These are phyloP conservation scores for Labeo rohita DNA, from an alignment of 2,113 vertebrate genomes.

Conservation along the genomic window DNA sequence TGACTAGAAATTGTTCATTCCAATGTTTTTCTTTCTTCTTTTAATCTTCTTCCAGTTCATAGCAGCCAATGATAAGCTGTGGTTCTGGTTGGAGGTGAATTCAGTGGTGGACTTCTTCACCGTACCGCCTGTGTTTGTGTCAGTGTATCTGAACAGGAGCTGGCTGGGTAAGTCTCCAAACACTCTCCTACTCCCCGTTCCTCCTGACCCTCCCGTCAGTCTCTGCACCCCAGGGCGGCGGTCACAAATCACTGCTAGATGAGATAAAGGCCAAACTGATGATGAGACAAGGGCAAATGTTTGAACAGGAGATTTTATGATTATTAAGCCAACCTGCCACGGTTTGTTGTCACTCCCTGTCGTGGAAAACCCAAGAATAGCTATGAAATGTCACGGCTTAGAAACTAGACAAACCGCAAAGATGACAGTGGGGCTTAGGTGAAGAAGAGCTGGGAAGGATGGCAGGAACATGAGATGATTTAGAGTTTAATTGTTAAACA, in stretches of 20 bases:
- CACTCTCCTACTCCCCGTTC: constrained; percentile 42
- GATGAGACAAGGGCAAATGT: constrained; percentile 16
- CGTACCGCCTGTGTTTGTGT: constrained; percentile 97
- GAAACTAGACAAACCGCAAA: background rate
- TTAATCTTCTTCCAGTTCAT: constrained; percentile 84
- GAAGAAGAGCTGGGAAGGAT: background rate
- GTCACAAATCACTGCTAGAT: constrained; percentile 58
- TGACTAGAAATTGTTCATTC: background rate
- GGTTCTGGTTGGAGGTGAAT: constrained; percentile 99
- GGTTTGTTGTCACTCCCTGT: constrained; percentile 32
- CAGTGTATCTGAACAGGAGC: constrained; percentile 98
- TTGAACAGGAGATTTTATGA: constrained; percentile 31
- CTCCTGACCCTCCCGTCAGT: constrained; percentile 36
- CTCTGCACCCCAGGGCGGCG: constrained; percentile 60
- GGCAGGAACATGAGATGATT: background rate
- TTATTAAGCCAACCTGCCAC: constrained; percentile 20
- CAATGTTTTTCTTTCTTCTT: background rate
- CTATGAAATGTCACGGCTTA: constrained; percentile 44
- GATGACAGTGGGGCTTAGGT: background rate
- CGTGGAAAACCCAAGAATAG: constrained; percentile 22
- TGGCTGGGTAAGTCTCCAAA: constrained; percentile 92
- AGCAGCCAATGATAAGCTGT: constrained; percentile 98
- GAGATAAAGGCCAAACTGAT: background rate
- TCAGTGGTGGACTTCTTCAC: constrained; percentile 99
- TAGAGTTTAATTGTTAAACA: background rate